phyloP scores from a whole-genome alignment of 2,113 vertebrate genomes.

The Cisticola juncidis region DNA sequence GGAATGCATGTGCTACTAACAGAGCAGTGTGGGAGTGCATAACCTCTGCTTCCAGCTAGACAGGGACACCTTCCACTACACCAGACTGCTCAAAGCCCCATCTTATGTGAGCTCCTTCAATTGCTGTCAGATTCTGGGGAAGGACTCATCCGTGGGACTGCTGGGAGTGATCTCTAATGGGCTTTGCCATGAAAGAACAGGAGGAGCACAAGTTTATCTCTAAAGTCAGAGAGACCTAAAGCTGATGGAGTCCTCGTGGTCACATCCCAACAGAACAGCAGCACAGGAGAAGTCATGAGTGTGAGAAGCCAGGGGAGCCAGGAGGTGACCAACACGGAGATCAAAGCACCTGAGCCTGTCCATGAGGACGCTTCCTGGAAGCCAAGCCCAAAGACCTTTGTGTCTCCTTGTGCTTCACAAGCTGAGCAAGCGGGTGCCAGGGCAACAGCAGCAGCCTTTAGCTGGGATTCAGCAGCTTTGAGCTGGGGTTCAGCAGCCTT shows the following conservation, averaged over 20 bases:
- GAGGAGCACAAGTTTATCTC: background rate
- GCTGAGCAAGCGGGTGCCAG: rapidly evolving
- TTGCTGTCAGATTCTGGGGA: background rate
- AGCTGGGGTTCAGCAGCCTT: background rate
- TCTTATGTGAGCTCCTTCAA: background rate
- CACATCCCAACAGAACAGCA: background rate
- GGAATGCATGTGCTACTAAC: background rate
- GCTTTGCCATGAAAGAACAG: background rate
- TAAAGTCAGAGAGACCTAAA: background rate
- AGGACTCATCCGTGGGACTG: background rate
- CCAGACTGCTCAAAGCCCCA: background rate
- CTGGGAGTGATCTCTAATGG: rapidly evolving
- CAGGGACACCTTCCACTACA: background rate
- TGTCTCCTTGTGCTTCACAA: background rate
- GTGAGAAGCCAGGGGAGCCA: background rate
- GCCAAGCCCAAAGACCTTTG: background rate
- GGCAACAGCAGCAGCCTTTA: background rate
- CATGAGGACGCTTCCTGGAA: background rate
- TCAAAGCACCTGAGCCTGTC: background rate
- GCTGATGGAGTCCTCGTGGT: background rate
- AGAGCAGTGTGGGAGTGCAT: background rate
- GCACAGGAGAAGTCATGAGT: background rate
- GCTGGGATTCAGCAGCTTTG: too few species aligned
- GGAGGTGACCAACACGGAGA: background rate
- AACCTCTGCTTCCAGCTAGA: background rate